phyloP scores from a whole-genome alignment of 2,113 vertebrate species.

The Thunnus thynnus region DNA sequence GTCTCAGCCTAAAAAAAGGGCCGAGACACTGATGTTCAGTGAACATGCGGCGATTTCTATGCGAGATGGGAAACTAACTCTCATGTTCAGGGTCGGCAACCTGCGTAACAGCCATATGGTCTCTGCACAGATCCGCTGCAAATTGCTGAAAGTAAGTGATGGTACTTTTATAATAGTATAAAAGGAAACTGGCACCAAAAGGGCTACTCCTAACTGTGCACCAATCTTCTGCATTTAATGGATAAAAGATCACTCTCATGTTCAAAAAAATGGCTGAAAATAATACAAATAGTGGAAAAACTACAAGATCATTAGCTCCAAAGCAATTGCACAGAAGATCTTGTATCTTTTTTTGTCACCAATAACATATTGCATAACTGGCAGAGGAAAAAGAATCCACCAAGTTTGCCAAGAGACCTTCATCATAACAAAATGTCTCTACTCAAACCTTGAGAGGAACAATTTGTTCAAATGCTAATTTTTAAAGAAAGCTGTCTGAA shows the following conservation, averaged over 20 bases:
- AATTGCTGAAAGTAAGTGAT: constrained; percentile 96
- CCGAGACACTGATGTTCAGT: constrained; percentile 98
- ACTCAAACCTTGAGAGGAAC: constrained; percentile 1
- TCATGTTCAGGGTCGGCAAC: constrained; percentile 99
- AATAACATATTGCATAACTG: not conserved
- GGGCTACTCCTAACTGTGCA: constrained; percentile 28
- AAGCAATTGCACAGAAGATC: not conserved
- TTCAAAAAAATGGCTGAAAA: constrained; percentile 11
- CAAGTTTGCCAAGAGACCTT: constrained; percentile 3
- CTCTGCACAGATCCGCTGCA: constrained; percentile 98
- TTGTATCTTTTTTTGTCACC: not conserved
- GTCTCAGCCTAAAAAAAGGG: constrained; percentile 99
- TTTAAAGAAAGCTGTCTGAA: not conserved
- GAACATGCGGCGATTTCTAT: constrained; percentile 97
- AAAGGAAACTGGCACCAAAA: constrained; percentile 19
- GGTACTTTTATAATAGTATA: constrained; percentile 8
- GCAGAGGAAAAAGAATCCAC: not conserved
- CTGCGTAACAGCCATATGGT: constrained; percentile 99
- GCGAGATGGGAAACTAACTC: constrained; percentile 97
- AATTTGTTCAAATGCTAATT: not conserved
- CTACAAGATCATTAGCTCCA: not conserved
- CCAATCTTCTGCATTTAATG: not conserved
- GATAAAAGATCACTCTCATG: constrained; percentile 30
- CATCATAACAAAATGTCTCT: not conserved
- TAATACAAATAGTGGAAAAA: not conserved